Base-by-base conservation (phyloP, 35 echinoderm and acorn worm genomes). In the Apostichopus californicus region DNA sequence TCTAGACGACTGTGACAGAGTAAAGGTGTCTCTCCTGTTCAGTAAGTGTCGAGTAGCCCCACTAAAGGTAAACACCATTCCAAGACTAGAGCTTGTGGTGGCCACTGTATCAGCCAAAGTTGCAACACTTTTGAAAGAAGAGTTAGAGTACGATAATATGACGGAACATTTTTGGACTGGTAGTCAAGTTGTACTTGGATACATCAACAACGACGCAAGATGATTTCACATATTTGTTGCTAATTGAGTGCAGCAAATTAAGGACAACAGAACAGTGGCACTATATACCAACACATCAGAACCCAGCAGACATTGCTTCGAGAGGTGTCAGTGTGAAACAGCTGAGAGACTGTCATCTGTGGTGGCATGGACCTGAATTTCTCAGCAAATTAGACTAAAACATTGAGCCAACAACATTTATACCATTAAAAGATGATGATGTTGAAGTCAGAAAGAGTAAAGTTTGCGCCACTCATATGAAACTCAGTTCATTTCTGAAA, bases 251-350 rank as follows among this genome's bases (percentile, higher is more conserved):
- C 83, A 91, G 57, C 77, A 80, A 14, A 96, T 96, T 21, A 56
- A 57, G 24, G 89, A 92, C 56, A 58, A 17, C 11, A 92, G 77
- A 75, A 25, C 88, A 92, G 22, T 96, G 95, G 95, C 83, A 77
- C 20, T 71, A 96, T 71, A 80, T 93, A 46, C 63, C 79, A 8
- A 92, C 82, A 5, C 57, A 88, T 2, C 55, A 78, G 23, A 95
- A 95, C 68, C 94, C 94, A 17, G 94, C 94, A 25, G 94, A 95
- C 84, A 14, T 92, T 57, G 94, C 94, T 13, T 92, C 94, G 12
- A 56, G 90, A 54, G 91, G 82, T 54, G 77, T 93, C 5, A 73
- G 8, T 81, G 90, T 58, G 56, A 77, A 81, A 58, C 56, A 92
- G 17, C 24, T 64, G 23, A 92, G 34, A 56, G 56, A 54, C 7